These are phyloP conservation scores for Plemyria rubiginata DNA, from an alignment of 2,888 invertebrate species.

Conservation along the genomic window DNA sequence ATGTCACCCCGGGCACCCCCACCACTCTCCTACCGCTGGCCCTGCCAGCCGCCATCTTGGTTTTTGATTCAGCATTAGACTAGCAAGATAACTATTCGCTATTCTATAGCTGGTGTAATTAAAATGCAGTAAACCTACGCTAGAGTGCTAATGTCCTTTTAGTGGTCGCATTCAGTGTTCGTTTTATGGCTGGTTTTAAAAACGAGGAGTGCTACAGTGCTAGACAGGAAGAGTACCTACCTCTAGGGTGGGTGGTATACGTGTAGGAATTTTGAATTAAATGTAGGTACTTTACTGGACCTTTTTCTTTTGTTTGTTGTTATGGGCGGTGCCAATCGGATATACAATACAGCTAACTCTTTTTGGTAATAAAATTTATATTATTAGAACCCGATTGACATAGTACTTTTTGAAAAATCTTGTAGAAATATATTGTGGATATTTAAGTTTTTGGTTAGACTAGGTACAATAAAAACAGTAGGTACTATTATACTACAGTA, in stretches of 20 bases:
- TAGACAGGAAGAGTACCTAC: slow-evolving; percentile 2
- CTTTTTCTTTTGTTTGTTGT: neutral
- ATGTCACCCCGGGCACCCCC: slow-evolving; percentile 74
- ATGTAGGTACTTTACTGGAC: neutral
- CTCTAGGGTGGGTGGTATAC: neutral
- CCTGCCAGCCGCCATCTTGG: slow-evolving; percentile 71
- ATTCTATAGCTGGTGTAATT: slow-evolving; percentile 47
- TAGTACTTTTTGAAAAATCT: too few relatives aligned
- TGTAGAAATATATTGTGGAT: too few relatives aligned
- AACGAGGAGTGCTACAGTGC: slow-evolving; percentile 12
- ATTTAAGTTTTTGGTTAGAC: too few relatives aligned
- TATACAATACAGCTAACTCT: neutral
- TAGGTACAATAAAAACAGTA: too few relatives aligned
- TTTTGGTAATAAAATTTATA: neutral
- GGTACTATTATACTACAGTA: too few relatives aligned
- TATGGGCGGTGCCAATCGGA: neutral
- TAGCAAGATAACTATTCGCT: neutral
- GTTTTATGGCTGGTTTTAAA: slow-evolving; percentile 25
- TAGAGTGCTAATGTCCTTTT: slow-evolving; percentile 59
- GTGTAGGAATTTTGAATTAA: slow-evolving; percentile 1
- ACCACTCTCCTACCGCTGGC: slow-evolving; percentile 51
- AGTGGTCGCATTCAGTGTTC: slow-evolving; percentile 34
- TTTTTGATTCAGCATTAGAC: slow-evolving; percentile 60
- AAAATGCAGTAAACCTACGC: slow-evolving; percentile 54
- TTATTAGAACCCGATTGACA: neutral